phyloP scores from a whole-genome alignment of 2,888 invertebrate species.

The Eilema griseolum region DNA sequence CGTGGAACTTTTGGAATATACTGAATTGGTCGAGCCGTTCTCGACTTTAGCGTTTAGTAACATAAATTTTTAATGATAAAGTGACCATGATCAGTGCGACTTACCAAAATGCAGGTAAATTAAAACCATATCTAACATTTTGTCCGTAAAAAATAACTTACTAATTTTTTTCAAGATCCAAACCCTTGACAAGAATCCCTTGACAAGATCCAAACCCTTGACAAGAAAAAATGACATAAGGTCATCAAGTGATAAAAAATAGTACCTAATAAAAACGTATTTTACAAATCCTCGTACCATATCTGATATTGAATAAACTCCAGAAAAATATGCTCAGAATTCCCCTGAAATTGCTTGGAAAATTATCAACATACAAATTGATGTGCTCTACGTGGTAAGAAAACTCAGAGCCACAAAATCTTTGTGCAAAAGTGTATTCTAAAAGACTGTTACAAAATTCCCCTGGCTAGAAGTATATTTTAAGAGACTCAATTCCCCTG shows the following conservation, averaged over 20 bases:
- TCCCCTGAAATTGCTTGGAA: conserved; percentile 18
- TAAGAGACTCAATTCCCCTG: conserved; percentile 34
- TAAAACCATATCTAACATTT: no score
- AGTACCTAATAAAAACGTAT: conserved; percentile 20
- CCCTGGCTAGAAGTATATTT: neutral
- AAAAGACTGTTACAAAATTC: neutral
- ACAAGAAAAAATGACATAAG: neutral
- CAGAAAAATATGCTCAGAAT: conserved; percentile 18
- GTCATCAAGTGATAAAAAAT: conserved; percentile 20
- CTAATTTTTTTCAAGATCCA: neutral
- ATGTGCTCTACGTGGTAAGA: conserved; percentile 34
- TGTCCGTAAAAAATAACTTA: no score
- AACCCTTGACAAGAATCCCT: no score
- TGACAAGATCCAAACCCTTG: neutral
- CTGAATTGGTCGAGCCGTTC: no score
- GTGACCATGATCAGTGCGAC: no score
- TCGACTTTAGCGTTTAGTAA: no score
- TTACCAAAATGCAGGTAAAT: no score
- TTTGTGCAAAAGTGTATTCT: conserved; percentile 29
- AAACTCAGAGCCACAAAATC: conserved; percentile 24
- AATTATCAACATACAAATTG: conserved; percentile 25
- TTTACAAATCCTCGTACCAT: neutral
- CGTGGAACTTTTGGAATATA: no score
- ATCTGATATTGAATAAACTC: neutral
- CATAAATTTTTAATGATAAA: no score